A percentile compares a stretch with the other conserved stretches of the same genome.
phyloP scores from a whole-genome alignment of 2,888 invertebrate species.

The Clivina fossor region DNA sequence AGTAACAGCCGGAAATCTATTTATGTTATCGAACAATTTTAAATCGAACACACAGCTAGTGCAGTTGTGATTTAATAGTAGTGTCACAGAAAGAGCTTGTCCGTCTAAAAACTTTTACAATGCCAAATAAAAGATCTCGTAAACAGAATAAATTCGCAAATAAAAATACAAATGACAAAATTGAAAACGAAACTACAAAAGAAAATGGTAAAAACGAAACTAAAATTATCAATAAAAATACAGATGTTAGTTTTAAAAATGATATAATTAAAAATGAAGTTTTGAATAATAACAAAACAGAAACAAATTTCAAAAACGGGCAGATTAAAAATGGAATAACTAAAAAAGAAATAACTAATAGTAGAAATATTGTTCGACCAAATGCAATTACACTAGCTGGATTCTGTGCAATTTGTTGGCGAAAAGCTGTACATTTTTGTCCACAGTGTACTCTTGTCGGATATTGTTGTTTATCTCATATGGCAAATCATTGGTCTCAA shows the following conservation, averaged over 20 bases:
- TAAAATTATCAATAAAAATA: not conserved
- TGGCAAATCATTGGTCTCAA: conserved; percentile 15
- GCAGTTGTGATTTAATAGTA: no score
- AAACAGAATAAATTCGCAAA: no score
- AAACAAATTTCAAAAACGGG: not conserved
- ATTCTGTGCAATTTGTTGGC: conserved; percentile 27
- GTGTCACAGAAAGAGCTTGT: no score
- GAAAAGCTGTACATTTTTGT: conserved; percentile 23
- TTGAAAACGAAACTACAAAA: no score
- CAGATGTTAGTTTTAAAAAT: no score
- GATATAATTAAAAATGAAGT: not conserved
- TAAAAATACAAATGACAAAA: no score
- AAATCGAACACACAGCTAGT: no score
- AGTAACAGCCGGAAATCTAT: no score
- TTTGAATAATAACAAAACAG: not conserved
- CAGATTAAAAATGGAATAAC: not conserved
- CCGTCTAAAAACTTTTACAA: no score
- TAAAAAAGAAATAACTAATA: not conserved
- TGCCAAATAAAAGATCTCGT: no score
- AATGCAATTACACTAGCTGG: conserved; percentile 20
- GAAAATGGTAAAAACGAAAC: not conserved
- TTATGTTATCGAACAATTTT: no score
- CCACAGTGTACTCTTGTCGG: conserved; percentile 15
- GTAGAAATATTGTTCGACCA: not conserved
- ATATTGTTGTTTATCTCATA: conserved; percentile 29